Evolutionary conservation across 1,140 invertebrate genomes (phyloP).

Genomic region (Muscidifurax raptorellus): DNA sequence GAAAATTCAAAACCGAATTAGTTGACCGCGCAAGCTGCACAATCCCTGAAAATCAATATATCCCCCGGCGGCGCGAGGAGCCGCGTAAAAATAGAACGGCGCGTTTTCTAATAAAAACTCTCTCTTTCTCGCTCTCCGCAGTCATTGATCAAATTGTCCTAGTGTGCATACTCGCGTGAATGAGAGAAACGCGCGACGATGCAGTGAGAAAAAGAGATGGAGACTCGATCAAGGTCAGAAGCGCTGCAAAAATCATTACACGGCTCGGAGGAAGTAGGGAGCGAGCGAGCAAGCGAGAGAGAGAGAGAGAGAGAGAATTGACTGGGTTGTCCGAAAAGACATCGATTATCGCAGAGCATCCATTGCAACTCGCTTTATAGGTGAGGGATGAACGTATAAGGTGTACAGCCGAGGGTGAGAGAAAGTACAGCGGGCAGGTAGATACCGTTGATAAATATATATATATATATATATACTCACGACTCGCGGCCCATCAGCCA

Average conservation of each 20-base stretch:
- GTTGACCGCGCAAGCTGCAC: too few species aligned
- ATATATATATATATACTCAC: too few species aligned
- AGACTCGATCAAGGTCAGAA: not conserved
- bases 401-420: too few species aligned
- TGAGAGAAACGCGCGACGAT: not conserved
- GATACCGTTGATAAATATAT: too few species aligned
- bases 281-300: not conserved
- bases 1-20: not conserved
- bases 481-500: slow-evolving; percentile 46
- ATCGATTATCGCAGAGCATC: too few species aligned
- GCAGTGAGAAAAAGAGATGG: not conserved
- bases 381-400: too few species aligned
- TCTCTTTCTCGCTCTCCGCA: too few species aligned
- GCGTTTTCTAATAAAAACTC: not conserved
- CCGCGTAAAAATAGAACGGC: not conserved
- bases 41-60: not conserved
- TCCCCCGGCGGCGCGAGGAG: not conserved
- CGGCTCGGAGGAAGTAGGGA: not conserved
- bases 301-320: not conserved
- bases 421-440: not conserved
- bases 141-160: too few species aligned
- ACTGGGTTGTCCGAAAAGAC: not conserved
- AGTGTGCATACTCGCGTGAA: too few species aligned
- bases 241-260: not conserved
- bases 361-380: too few species aligned